Conservation (phyloP, 2,113 vertebrate species). For the Onychorhynchus coronatus region DNA sequence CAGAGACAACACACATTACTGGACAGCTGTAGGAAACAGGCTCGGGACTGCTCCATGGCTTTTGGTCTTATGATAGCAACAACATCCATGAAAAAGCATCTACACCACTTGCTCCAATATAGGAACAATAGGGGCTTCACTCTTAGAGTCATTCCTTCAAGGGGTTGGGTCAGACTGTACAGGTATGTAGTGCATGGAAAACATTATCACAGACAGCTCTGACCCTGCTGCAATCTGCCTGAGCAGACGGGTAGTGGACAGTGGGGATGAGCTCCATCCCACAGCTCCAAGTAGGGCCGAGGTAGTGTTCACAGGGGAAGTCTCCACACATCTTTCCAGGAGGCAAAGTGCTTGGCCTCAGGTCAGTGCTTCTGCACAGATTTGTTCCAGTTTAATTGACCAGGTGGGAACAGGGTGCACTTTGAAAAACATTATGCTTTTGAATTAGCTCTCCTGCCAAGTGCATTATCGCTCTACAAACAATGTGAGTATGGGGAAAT, state of each 20-base stretch:
- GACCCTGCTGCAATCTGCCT: background rate
- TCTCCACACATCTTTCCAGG: background rate
- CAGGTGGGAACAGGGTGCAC: constrained; percentile 55
- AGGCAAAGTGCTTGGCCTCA: constrained; percentile 40
- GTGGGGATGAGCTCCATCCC: background rate
- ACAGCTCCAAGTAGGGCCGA: background rate
- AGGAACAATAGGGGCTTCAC: background rate
- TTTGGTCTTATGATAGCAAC: background rate
- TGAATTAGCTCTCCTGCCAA: constrained; percentile 59
- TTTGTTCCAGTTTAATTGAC: constrained; percentile 62
- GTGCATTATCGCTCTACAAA: constrained; percentile 59
- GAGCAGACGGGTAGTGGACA: background rate
- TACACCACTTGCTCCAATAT: background rate
- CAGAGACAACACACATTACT: background rate
- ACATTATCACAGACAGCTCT: background rate
- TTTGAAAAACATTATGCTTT: constrained; percentile 49
- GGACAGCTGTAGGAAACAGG: background rate
- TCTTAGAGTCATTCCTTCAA: background rate
- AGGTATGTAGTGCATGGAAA: background rate
- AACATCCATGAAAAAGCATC: background rate
- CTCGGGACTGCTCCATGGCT: background rate
- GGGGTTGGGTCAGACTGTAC: background rate
- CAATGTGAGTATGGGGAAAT: constrained; percentile 58
- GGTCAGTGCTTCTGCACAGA: constrained; percentile 45
- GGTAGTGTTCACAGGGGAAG: background rate